Evolutionary conservation across 2,888 invertebrate genomes (phyloP).

Genomic region (Oscheius myriophilus): DNA sequence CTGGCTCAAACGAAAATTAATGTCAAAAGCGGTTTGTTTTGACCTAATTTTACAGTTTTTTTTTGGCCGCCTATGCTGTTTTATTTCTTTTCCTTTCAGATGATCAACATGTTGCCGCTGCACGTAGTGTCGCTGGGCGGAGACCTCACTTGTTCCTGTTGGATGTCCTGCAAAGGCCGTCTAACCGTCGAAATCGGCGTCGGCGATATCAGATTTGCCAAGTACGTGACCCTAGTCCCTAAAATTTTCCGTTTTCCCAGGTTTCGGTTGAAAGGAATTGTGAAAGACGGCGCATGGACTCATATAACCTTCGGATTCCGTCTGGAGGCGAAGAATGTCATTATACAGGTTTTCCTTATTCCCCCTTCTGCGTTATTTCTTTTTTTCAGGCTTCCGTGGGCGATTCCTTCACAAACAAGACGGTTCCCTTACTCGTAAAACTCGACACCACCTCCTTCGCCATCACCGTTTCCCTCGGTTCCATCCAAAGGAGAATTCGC

Average conservation of each 20-base stretch:
- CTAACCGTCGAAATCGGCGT: constrained; percentile 17
- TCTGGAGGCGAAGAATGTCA: constrained; percentile 7
- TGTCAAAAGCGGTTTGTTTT: constrained; percentile 9
- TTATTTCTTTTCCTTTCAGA: neutral
- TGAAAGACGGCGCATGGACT: constrained; percentile 21
- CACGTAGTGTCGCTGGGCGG: constrained; percentile 23
- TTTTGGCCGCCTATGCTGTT: too few species aligned
- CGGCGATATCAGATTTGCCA: constrained; percentile 11
- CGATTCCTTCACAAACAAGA: neutral
- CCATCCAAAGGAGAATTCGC: constrained; percentile 19
- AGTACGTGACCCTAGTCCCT: constrained; percentile 1
- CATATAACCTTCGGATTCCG: constrained; percentile 19
- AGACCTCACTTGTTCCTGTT: constrained; percentile 11
- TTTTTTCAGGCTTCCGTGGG: constrained; percentile 9
- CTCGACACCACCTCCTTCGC: constrained; percentile 22
- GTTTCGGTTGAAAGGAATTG: constrained; percentile 16
- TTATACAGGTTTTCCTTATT: constrained; percentile 12
- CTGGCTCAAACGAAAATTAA: constrained; percentile 25
- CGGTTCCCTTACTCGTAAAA: constrained; percentile 32
- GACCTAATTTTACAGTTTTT: too few species aligned
- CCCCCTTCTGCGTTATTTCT: neutral
- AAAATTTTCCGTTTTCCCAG: constrained; percentile 4
- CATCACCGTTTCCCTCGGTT: constrained; percentile 35
- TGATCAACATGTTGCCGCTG: constrained; percentile 20
- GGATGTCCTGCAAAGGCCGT: constrained; percentile 17